A percentile compares a stretch with the other conserved stretches of the same genome.
Conservation (phyloP, 2,888 invertebrate genomes). For the Tachystola acroxantha region DNA sequence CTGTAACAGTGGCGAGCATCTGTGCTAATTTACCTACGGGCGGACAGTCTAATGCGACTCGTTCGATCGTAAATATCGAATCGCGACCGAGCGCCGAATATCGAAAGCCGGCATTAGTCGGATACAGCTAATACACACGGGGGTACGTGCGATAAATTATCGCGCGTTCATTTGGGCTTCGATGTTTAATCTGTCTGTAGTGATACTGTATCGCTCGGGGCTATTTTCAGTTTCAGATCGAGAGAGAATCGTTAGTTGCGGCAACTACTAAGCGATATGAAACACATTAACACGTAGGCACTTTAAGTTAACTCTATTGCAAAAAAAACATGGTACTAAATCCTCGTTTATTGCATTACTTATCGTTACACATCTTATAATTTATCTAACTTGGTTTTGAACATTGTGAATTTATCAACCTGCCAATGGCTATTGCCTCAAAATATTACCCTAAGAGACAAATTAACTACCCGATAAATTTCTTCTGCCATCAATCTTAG, state of each 20-base stretch:
- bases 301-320: too few species aligned
- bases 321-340: too few species aligned
- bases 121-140: conserved; percentile 78
- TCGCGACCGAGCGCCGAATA: conserved; percentile 75
- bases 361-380: too few species aligned
- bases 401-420: too few species aligned
- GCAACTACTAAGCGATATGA: background rate
- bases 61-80: conserved; percentile 73
- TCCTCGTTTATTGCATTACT: too few species aligned
- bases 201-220: conserved; percentile 53
- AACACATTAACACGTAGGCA: background rate
- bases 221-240: conserved; percentile 46
- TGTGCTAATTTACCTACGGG: conserved; percentile 78
- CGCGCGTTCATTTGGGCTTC: conserved; percentile 73
- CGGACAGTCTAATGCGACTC: conserved; percentile 76
- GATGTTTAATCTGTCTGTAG: conserved; percentile 74
- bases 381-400: too few species aligned
- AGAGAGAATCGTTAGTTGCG: conserved; percentile 5
- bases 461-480: conserved; percentile 13
- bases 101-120: conserved; percentile 77
- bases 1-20: conserved; percentile 75
- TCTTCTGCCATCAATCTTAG: conserved; percentile 16
- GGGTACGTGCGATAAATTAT: conserved; percentile 74
- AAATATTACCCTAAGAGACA: too few species aligned
- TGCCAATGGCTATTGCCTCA: too few species aligned